phyloP scores from a whole-genome alignment of 2,888 invertebrate species.

The Polylopha cassiicola region DNA sequence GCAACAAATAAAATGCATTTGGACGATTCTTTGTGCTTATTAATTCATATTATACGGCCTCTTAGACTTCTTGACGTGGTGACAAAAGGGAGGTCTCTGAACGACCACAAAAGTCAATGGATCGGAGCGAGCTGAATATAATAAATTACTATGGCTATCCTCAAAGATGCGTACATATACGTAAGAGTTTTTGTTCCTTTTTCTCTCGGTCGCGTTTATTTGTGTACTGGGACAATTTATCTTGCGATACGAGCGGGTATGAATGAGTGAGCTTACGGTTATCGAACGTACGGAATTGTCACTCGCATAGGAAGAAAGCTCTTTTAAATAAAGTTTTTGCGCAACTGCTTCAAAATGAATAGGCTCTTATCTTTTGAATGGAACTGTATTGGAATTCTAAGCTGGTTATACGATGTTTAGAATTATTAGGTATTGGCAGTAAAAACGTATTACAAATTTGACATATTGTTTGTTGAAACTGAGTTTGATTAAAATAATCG shows the following conservation, averaged over 20 bases:
- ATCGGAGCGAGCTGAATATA: constrained; percentile 67
- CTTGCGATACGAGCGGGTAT: constrained; percentile 65
- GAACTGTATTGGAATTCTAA: neutral
- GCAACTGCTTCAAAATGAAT: constrained; percentile 14
- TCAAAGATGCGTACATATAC: constrained; percentile 48
- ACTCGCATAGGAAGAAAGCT: constrained; percentile 27
- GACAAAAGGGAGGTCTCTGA: constrained; percentile 63
- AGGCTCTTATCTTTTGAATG: constrained; percentile 1
- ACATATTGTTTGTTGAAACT: too few species aligned
- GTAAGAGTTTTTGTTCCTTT: constrained; percentile 56
- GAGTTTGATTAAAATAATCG: too few species aligned
- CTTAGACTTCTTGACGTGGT: constrained; percentile 63
- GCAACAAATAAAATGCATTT: constrained; percentile 69
- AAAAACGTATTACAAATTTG: too few species aligned
- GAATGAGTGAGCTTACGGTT: constrained; percentile 66
- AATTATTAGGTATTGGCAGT: too few species aligned
- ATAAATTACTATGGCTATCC: constrained; percentile 68
- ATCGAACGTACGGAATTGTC: constrained; percentile 51
- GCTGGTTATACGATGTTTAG: too few species aligned
- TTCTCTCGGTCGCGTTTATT: constrained; percentile 60
- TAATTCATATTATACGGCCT: constrained; percentile 77
- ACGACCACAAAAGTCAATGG: constrained; percentile 71
- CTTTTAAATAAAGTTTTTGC: constrained; percentile 19
- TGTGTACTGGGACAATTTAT: constrained; percentile 70
- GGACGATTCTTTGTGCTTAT: constrained; percentile 73